phyloP scores from a whole-genome alignment of 2,888 invertebrate species.

The Chrysotoxum bicinctum region DNA sequence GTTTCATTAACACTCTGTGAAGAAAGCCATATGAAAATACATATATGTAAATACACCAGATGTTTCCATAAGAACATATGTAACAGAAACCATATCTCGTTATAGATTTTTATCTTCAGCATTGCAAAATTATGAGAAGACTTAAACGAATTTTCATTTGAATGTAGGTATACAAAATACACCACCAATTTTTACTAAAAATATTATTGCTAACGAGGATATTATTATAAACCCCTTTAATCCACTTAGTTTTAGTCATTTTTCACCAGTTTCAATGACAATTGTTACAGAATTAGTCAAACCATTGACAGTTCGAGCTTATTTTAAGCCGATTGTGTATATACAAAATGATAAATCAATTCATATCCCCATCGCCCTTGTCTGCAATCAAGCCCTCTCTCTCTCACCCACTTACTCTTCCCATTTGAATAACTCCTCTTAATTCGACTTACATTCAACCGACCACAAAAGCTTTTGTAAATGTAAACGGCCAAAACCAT shows the following conservation, averaged over 20 bases:
- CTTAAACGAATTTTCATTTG: no score
- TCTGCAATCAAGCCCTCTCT: background rate
- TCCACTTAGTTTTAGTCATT: background rate
- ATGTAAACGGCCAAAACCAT: slow-evolving; percentile 49
- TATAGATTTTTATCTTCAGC: no score
- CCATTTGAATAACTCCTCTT: background rate
- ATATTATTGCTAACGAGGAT: background rate
- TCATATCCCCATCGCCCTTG: background rate
- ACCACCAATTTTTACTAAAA: background rate
- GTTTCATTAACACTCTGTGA: no score
- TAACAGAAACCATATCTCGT: no score
- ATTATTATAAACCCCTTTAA: slow-evolving; percentile 1
- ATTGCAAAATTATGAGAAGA: no score
- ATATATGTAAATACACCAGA: no score
- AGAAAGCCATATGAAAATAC: no score
- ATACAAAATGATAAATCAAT: slow-evolving; percentile 52
- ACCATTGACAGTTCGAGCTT: slow-evolving; percentile 15
- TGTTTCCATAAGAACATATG: no score
- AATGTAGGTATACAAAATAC: no score
- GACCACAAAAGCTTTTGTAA: slow-evolving; percentile 61
- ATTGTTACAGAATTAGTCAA: slow-evolving; percentile 27
- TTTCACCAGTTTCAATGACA: background rate
- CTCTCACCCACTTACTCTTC: background rate
- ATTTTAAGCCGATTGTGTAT: slow-evolving; percentile 59
- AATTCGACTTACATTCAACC: slow-evolving; percentile 43